Conservation (phyloP, 35 echinoderm and acorn worm species). For the Eucidaris tribuloides region DNA sequence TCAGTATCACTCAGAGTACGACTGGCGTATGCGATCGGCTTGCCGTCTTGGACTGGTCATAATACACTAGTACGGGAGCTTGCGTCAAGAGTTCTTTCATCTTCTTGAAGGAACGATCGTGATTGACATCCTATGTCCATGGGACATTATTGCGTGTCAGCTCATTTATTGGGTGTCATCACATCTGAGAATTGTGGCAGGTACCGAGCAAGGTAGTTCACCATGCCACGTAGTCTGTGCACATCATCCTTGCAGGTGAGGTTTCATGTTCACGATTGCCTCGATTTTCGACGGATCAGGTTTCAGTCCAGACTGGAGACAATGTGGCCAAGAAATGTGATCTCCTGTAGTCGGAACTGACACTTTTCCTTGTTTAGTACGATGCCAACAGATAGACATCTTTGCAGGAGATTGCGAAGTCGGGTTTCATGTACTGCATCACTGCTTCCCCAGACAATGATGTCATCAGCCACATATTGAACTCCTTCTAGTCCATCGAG, state of each 20-base stretch:
- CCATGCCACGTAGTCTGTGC: conserved; percentile 19
- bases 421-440: conserved; percentile 1
- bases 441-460: conserved; percentile 33
- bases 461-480: conserved; percentile 50
- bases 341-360: not conserved
- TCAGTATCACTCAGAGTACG: conserved; percentile 20
- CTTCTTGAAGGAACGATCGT: not conserved
- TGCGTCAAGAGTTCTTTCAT: conserved; percentile 51
- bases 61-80: conserved; percentile 21
- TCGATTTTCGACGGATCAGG: conserved; percentile 33
- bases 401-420: conserved; percentile 18
- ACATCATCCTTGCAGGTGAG: conserved; percentile 28
- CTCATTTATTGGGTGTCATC: not conserved
- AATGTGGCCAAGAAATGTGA: conserved; percentile 66
- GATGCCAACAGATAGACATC: conserved; percentile 47
- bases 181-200: conserved; percentile 4
- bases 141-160: conserved; percentile 18
- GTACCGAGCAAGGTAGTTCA: conserved; percentile 18
- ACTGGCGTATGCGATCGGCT: conserved; percentile 33
- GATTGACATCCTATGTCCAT: conserved; percentile 24
- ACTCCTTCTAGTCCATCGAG: conserved; percentile 46
- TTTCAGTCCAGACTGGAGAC: conserved; percentile 37
- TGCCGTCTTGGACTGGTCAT: conserved; percentile 23
- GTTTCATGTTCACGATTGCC: conserved; percentile 31
- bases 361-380: conserved; percentile 67